These are phyloP conservation scores for Desoria tigrina DNA, from an alignment of 2,888 invertebrate species.

Conservation along the genomic window DNA sequence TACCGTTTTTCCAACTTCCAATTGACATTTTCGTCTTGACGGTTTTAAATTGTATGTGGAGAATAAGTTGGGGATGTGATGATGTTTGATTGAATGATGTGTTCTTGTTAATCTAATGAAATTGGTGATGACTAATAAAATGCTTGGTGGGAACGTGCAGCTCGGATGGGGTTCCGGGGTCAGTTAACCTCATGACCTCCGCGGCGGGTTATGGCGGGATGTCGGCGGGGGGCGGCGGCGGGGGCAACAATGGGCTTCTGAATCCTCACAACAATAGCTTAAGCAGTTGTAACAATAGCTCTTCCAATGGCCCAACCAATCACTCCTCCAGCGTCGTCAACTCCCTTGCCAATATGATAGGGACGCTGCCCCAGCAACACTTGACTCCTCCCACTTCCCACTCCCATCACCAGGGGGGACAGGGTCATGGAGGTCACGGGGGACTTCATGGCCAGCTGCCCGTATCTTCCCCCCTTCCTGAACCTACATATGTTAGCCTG, in stretches of 20 bases:
- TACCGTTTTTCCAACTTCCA: too few relatives aligned
- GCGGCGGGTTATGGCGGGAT: constrained; percentile 38
- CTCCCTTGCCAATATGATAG: constrained; percentile 31
- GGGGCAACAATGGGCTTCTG: constrained; percentile 36
- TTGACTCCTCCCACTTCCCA: constrained; percentile 24
- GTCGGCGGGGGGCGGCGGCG: constrained; percentile 32
- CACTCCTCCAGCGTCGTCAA: constrained; percentile 24
- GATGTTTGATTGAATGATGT: constrained; percentile 9
- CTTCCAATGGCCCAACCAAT: constrained; percentile 13
- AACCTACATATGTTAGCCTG: constrained; percentile 92
- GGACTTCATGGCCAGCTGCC: constrained; percentile 56
- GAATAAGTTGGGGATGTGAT: not conserved
- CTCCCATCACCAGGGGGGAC: constrained; percentile 5
- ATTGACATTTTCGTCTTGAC: too few relatives aligned
- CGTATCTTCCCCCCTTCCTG: constrained; percentile 65
- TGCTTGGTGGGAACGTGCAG: constrained; percentile 7
- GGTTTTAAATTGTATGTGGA: constrained; percentile 16
- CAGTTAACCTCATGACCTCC: constrained; percentile 38
- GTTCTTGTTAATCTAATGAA: constrained; percentile 39
- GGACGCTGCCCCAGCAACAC: constrained; percentile 24
- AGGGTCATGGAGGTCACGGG: constrained; percentile 57
- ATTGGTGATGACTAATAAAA: constrained; percentile 33
- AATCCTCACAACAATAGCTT: constrained; percentile 29
- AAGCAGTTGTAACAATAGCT: constrained; percentile 29
- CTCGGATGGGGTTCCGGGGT: constrained; percentile 23